These are phyloP conservation scores for Saccopteryx leptura DNA, from an alignment of 2,113 vertebrate species.

Conservation along the genomic window DNA sequence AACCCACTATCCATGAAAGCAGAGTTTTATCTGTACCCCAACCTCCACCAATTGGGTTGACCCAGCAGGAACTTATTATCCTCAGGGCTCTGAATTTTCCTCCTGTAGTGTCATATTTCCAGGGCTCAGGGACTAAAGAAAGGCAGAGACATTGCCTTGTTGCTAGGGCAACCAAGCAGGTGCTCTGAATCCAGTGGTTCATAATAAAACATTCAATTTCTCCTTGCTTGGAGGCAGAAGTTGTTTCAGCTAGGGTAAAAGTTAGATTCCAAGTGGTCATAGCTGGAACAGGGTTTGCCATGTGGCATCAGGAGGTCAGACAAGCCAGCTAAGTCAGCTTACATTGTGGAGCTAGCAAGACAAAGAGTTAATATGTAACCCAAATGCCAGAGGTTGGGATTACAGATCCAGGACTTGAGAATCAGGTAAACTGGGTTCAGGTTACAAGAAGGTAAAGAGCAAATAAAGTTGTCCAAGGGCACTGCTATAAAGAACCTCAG, in stretches of 20 bases:
- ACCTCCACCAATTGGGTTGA: neutral
- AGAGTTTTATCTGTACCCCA: neutral
- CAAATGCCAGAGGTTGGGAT: neutral
- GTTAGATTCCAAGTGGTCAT: slow-evolving; percentile 16
- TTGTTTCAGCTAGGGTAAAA: slow-evolving; percentile 29
- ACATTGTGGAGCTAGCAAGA: slow-evolving; percentile 50
- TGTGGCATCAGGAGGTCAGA: slow-evolving; percentile 17
- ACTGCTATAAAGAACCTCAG: neutral
- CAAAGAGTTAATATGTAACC: slow-evolving; percentile 31
- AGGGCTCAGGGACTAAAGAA: neutral
- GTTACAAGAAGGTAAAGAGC: neutral
- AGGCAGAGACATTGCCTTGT: slow-evolving; percentile 35
- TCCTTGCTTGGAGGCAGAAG: neutral
- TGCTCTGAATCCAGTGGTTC: slow-evolving; percentile 46
- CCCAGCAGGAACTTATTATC: neutral
- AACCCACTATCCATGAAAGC: neutral
- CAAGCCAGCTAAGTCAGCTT: neutral
- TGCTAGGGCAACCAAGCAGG: slow-evolving; percentile 41
- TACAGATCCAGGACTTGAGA: slow-evolving; percentile 16
- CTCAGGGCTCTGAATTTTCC: slow-evolving; percentile 28
- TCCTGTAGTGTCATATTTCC: neutral
- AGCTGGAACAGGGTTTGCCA: slow-evolving; percentile 29
- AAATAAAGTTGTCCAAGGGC: neutral
- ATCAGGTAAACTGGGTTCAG: slow-evolving; percentile 20
- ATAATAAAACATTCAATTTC: slow-evolving; percentile 46